Conservation (phyloP, 1,140 invertebrate species). For the Notospermus geniculatus region DNA sequence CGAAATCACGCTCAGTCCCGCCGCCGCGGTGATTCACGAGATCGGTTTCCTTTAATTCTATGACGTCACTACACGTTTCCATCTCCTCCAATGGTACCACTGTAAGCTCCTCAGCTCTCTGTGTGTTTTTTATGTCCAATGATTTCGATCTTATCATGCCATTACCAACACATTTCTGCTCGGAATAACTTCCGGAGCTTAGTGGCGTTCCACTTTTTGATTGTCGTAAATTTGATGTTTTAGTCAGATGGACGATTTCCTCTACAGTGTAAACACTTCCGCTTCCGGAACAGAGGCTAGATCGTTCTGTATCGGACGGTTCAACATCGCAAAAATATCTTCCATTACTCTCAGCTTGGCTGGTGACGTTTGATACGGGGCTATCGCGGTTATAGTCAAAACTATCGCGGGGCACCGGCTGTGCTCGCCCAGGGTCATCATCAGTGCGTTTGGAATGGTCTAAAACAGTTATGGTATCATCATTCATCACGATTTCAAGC, state of each 20-base stretch:
- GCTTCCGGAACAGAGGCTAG: not conserved
- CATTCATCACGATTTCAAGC: slow-evolving; percentile 1
- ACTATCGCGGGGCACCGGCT: too few species aligned
- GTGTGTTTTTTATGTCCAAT: not conserved
- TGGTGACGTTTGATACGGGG: too few species aligned
- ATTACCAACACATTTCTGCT: not conserved
- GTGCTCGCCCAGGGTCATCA: too few species aligned
- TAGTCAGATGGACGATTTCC: not conserved
- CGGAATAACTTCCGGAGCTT: not conserved
- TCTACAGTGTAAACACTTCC: slow-evolving; percentile 6
- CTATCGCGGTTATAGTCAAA: too few species aligned
- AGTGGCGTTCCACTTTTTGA: not conserved
- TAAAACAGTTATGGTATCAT: slow-evolving; percentile 3
- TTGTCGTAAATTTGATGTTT: not conserved
- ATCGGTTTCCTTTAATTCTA: too few species aligned
- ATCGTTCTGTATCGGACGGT: too few species aligned
- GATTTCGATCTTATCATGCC: not conserved
- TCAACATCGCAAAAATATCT: too few species aligned
- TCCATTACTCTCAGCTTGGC: too few species aligned
- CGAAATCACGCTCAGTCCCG: too few species aligned
- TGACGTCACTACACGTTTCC: too few species aligned
- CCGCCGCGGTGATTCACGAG: too few species aligned
- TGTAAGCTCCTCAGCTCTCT: not conserved
- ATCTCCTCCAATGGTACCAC: too few species aligned
- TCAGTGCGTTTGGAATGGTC: not conserved